Conservation (phyloP, 53 echinoderm and acorn worm species). For the Temnopleurus reevesii region DNA sequence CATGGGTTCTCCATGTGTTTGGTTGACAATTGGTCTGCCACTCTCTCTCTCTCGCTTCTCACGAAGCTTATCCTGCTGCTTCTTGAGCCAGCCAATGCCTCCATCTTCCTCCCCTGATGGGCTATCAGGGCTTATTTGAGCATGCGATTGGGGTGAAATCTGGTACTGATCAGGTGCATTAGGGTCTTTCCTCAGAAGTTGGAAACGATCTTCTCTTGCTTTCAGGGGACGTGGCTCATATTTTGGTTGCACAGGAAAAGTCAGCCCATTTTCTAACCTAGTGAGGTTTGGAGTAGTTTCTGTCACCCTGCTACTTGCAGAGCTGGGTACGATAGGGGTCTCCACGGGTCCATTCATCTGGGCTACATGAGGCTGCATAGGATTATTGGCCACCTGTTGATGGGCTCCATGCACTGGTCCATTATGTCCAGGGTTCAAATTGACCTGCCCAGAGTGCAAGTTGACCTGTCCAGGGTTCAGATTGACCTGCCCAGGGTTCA, state of each 20-base stretch:
- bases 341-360: constrained; percentile 60
- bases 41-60: constrained; percentile 75
- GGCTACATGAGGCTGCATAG: constrained; percentile 33
- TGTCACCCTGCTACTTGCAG: constrained; percentile 45
- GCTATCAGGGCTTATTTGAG: constrained; percentile 15
- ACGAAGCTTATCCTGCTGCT: constrained; percentile 86
- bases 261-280: constrained; percentile 36
- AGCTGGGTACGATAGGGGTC: constrained; percentile 60
- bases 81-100: constrained; percentile 84
- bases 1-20: neutral
- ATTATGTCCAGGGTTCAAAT: neutral
- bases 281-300: constrained; percentile 33
- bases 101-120: constrained; percentile 62
- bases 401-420: neutral
- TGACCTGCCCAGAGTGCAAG: neutral
- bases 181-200: constrained; percentile 46
- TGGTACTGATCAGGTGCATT: constrained; percentile 33
- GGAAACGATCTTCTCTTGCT: constrained; percentile 43
- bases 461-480: neutral
- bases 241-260: neutral
- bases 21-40: constrained; percentile 18
- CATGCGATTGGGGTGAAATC: neutral
- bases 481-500: constrained; percentile 35
- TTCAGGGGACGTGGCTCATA: constrained; percentile 39
- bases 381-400: neutral